These are phyloP conservation scores for Pteropus alecto DNA, from an alignment of 2,113 vertebrate species.

Conservation along the genomic window DNA sequence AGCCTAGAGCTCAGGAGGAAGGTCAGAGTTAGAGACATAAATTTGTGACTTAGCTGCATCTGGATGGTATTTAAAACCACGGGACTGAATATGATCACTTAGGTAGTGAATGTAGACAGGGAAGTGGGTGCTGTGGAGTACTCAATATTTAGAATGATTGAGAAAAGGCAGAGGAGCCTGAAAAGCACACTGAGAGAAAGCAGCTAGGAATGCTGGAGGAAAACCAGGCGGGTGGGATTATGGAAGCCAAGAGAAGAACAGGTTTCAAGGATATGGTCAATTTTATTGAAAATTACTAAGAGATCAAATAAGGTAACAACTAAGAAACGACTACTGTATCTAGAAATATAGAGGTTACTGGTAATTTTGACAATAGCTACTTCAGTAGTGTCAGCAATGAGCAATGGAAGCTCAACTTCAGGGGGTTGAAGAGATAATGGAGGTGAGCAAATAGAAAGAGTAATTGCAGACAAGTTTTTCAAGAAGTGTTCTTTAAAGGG, in stretches of 20 bases:
- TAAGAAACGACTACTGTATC: neutral
- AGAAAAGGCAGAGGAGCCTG: neutral
- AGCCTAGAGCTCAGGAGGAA: neutral
- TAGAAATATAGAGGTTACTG: neutral
- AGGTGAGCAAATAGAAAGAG: neutral
- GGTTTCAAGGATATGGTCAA: neutral
- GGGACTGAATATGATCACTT: neutral
- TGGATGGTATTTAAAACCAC: neutral
- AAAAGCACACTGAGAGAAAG: constrained; percentile 5
- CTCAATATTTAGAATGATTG: neutral
- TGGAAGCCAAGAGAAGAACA: neutral
- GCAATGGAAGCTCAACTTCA: neutral
- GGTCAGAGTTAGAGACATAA: neutral
- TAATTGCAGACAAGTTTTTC: neutral
- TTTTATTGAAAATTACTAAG: constrained; percentile 37
- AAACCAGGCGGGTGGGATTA: neutral
- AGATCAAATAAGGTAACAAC: neutral
- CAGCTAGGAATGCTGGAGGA: neutral
- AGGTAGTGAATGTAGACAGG: neutral
- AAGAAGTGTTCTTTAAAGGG: neutral
- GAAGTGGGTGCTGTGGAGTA: neutral
- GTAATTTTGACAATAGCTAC: neutral
- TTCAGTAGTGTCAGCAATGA: neutral
- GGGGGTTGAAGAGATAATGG: neutral
- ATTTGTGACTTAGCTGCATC: neutral